These are phyloP conservation scores for Gallinago undulata DNA, from an alignment of 2,113 vertebrate species.

Conservation along the genomic window DNA sequence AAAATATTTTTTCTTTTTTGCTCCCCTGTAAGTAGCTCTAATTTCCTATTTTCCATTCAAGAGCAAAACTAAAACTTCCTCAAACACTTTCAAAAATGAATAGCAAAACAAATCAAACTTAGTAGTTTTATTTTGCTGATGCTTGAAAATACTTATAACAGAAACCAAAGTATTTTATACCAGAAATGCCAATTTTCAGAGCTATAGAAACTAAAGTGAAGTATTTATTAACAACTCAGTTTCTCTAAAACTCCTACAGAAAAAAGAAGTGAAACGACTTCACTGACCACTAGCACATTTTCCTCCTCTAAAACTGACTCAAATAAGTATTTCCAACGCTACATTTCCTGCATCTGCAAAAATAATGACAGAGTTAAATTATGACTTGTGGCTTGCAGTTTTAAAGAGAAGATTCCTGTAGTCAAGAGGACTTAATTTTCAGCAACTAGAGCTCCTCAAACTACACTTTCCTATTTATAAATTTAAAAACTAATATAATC, in stretches of 20 bases:
- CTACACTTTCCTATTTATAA: neutral
- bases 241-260: neutral
- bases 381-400: neutral
- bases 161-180: neutral
- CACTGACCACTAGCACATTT: neutral
- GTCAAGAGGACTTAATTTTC: neutral
- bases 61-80: neutral
- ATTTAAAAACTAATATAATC: accelerated
- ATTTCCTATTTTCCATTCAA: neutral
- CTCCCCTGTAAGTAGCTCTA: neutral
- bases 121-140: neutral
- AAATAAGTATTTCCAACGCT: neutral
- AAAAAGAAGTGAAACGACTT: neutral
- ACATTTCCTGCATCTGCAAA: neutral
- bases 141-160: neutral
- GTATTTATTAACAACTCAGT: neutral
- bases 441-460: neutral
- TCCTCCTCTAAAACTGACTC: neutral
- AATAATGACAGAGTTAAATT: neutral
- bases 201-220: neutral
- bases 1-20: neutral
- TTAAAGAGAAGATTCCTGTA: neutral
- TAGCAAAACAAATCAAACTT: neutral
- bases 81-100: accelerated
- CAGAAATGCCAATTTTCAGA: neutral